Evolutionary conservation across 2,113 vertebrate genomes (phyloP).

Genomic region (Morphnarchus princeps): DNA sequence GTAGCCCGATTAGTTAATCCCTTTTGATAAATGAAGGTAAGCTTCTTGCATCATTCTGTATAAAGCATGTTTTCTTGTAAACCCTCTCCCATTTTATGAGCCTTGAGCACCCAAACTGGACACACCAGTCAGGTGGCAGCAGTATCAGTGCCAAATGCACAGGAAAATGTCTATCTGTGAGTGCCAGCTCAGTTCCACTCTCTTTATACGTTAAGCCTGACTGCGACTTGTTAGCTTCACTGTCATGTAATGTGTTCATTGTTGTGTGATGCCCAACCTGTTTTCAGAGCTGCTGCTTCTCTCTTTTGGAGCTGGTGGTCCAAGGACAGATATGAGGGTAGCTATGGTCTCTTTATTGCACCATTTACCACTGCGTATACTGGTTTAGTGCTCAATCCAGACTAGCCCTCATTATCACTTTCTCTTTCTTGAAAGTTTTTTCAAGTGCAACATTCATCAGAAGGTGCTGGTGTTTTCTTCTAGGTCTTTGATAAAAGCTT

Average conservation of each 20-base stretch:
- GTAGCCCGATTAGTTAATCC: background rate
- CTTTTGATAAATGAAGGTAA: background rate
- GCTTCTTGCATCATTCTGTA: background rate
- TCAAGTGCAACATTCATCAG: background rate
- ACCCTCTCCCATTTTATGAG: background rate
- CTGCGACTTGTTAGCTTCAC: background rate
- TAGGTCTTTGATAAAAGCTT: background rate
- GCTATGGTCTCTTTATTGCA: background rate
- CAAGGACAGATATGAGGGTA: background rate
- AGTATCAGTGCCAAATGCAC: background rate
- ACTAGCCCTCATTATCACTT: background rate
- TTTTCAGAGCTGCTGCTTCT: background rate
- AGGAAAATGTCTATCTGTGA: background rate
- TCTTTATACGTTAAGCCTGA: background rate
- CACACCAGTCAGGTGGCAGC: background rate
- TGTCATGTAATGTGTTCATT: background rate
- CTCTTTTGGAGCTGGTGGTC: background rate
- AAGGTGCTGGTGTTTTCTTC: background rate
- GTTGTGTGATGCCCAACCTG: rapidly evolving
- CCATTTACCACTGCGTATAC: background rate
- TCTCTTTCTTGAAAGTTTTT: background rate
- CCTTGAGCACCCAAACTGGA: background rate
- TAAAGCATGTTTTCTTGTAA: background rate
- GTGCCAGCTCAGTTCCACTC: background rate
- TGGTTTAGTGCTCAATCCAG: background rate